These are phyloP conservation scores for Recurvirostra avosetta DNA, from an alignment of 2,113 vertebrate species.

Conservation along the genomic window DNA sequence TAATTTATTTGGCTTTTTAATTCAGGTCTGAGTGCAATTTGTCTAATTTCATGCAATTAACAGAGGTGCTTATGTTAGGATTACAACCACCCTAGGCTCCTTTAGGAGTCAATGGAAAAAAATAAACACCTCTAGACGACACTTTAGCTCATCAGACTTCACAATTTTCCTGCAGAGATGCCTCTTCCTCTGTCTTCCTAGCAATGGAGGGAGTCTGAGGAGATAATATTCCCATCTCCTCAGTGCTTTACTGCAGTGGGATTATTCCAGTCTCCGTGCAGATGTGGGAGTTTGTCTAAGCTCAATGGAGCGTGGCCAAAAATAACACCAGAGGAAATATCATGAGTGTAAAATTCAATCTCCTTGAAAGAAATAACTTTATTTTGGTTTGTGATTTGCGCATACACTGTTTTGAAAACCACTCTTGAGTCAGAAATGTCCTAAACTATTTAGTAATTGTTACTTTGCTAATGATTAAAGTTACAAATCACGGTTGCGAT, in stretches of 20 bases:
- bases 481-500: neutral
- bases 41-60: constrained; percentile 34
- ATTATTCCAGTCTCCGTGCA: neutral
- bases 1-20: constrained; percentile 4
- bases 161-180: neutral
- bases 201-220: neutral
- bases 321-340: neutral
- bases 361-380: neutral
- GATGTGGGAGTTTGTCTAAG: neutral
- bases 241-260: neutral
- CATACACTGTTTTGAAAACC: neutral
- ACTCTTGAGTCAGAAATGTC: neutral
- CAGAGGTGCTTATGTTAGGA: neutral
- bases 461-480: neutral
- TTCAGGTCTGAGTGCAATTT: neutral
- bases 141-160: neutral
- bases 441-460: neutral
- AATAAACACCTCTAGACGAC: neutral
- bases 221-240: neutral
- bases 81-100: neutral
- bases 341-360: neutral
- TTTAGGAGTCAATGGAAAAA: neutral
- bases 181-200: neutral
- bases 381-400: neutral
- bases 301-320: neutral